Percentiles rank a stretch among this genome's conserved stretches.
phyloP scores from a whole-genome alignment of 2,888 invertebrate genomes.

The Meiosimyza platycephala region DNA sequence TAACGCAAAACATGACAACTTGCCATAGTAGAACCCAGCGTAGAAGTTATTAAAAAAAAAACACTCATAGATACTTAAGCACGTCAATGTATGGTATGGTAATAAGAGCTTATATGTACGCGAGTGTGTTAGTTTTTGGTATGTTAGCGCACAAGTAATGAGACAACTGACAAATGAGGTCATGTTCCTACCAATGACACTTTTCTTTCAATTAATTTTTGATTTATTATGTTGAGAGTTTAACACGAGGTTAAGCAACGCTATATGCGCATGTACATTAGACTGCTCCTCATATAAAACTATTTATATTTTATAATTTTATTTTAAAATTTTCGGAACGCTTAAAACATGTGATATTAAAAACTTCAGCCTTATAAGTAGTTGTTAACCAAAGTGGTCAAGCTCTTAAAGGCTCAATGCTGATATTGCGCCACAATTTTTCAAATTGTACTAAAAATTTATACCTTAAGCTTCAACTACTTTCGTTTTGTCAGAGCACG shows the following conservation, averaged over 20 bases:
- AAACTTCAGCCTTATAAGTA: no score
- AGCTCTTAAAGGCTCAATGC: no score
- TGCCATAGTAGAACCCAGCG: no score
- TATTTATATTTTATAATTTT: no score
- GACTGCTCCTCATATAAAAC: no score
- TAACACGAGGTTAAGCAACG: slow-evolving; percentile 26
- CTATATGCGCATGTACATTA: no score
- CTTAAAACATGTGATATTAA: background rate
- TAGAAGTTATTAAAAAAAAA: no score
- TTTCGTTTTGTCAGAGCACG: background rate
- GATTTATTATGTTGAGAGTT: slow-evolving; percentile 32
- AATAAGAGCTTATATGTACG: slow-evolving; percentile 1
- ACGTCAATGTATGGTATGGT: slow-evolving; percentile 6
- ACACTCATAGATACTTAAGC: slow-evolving; percentile 15
- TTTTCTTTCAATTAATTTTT: slow-evolving; percentile 35
- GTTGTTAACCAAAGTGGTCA: no score
- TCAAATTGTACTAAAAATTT: no score
- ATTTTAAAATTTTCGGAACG: background rate
- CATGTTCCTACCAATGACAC: slow-evolving; percentile 23
- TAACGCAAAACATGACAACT: no score
- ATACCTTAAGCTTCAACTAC: background rate
- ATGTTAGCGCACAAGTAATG: slow-evolving; percentile 12
- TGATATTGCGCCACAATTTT: no score
- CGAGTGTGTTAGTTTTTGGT: background rate
- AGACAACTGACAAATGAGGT: slow-evolving; percentile 34